A percentile compares a stretch with the other conserved stretches of the same genome.
Conservation (phyloP, 2,113 vertebrate species). For the Rhodinocichla rosea region DNA sequence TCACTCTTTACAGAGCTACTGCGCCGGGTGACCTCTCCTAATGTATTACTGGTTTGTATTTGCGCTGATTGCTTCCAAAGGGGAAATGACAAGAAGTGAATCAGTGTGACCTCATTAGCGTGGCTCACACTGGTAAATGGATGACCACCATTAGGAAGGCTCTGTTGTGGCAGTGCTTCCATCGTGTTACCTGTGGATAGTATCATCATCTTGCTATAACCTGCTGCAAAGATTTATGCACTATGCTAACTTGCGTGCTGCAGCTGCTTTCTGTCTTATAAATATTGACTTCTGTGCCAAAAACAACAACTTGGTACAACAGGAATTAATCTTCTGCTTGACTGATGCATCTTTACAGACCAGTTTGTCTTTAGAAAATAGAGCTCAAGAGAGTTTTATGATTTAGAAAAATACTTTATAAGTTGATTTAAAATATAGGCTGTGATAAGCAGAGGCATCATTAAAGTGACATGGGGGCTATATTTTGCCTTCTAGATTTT, state of each 20-base stretch:
- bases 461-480: conserved; percentile 27
- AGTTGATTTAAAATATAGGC: conserved; percentile 51
- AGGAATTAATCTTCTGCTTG: conserved; percentile 57
- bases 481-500: conserved; percentile 61
- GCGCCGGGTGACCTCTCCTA: conserved; percentile 53
- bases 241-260: conserved; percentile 38
- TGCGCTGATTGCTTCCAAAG: conserved; percentile 52
- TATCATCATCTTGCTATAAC: conserved; percentile 27
- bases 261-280: conserved; percentile 58
- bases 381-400: conserved; percentile 52
- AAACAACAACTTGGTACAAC: conserved; percentile 52
- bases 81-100: conserved; percentile 58
- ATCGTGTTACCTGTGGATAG: conserved; percentile 56
- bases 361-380: conserved; percentile 63
- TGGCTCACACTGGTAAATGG: conserved; percentile 62
- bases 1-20: conserved; percentile 33
- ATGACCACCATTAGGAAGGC: conserved; percentile 55
- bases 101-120: conserved; percentile 65
- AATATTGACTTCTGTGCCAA: conserved; percentile 56
- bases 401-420: conserved; percentile 57
- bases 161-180: conserved; percentile 43
- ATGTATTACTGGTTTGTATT: conserved; percentile 60
- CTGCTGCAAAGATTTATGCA: conserved; percentile 57
- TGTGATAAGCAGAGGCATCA: conserved; percentile 33
- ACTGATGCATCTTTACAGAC: conserved; percentile 56